Conservation (phyloP, 2,797 vertebrate genomes). For the Lemur catta region DNA sequence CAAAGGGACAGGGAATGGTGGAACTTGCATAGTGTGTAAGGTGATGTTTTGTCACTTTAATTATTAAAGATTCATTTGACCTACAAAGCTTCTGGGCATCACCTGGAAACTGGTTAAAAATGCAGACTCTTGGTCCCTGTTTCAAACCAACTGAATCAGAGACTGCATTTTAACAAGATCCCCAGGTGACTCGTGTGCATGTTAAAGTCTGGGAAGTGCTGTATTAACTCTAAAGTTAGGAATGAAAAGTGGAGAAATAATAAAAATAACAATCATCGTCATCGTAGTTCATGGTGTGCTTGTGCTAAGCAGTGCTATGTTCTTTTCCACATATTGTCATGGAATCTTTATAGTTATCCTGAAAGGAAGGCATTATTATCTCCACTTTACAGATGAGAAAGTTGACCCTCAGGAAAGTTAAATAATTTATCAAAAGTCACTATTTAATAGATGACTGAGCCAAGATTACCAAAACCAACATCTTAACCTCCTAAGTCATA, state of each 20-base stretch:
- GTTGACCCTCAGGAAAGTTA: not conserved
- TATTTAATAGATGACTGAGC: not conserved
- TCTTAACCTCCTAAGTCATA: not conserved
- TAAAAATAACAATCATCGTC: not conserved
- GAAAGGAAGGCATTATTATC: not conserved
- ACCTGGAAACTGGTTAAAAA: not conserved
- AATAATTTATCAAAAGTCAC: not conserved
- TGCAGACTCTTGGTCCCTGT: not conserved
- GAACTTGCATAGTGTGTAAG: not conserved
- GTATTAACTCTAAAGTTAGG: not conserved
- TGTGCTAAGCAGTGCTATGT: accelerated
- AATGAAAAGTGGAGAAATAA: not conserved
- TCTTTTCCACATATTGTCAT: not conserved
- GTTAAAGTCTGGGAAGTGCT: not conserved
- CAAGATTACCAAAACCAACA: not conserved
- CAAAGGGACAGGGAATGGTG: constrained; percentile 37
- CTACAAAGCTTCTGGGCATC: not conserved
- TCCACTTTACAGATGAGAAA: not conserved
- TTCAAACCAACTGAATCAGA: not conserved
- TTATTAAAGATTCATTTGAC: not conserved
- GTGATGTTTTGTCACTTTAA: not conserved
- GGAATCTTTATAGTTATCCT: not conserved
- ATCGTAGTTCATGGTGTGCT: accelerated
- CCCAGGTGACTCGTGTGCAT: accelerated
- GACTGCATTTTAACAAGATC: not conserved